Base-by-base conservation (phyloP, 2,113 vertebrate species). In the Nestor notabilis region DNA sequence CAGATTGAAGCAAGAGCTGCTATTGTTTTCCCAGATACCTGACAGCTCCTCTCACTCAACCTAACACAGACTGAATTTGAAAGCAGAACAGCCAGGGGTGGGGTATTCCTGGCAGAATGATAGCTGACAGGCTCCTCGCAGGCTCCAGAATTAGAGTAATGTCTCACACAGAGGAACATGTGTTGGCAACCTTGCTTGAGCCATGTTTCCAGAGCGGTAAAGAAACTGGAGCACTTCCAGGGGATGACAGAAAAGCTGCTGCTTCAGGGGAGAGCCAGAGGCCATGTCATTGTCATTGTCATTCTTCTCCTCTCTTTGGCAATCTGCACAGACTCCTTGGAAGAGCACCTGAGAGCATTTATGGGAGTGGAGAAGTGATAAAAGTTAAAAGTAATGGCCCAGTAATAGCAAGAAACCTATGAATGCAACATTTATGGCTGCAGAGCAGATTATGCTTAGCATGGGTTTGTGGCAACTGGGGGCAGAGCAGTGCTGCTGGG, bases 131-230 rank as follows among this genome's bases (percentile, higher is more conserved):
- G 86, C 81, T 87, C 65, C 90, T 96, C 7, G 4, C 78, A 85
- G 81, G 93, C 93, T 87, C 87, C 84, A 93, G 90, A 94, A 81
- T 79, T 83, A 71, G 58, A 91, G 55, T 74, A 63, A 41, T 88
- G 83, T 94, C 90, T 95, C 90, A 95, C 91, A 93, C 7, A 19
- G 88, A 89, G 89, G 94, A 93, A 97, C 87, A 93, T 89, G 89
- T 94, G 95, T 93, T 91, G 94, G 89, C 97, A 97, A 83, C 95
- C 95, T 96, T 94, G 91, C 97, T 93, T 95, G 89, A 96, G 95
- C 91, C 91, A 63, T 2, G 3, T 93, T 95, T 97, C 95, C 91
- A 95, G 95, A 97, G 85, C 89, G 72, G 89, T 91, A 95, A 96
- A 95, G 95, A 75, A 91, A 70, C 85, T 77, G 94, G 93, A 95